Evolutionary conservation across 2,888 invertebrate genomes (phyloP).

Genomic region (Glyphotaelius pellucidus): DNA sequence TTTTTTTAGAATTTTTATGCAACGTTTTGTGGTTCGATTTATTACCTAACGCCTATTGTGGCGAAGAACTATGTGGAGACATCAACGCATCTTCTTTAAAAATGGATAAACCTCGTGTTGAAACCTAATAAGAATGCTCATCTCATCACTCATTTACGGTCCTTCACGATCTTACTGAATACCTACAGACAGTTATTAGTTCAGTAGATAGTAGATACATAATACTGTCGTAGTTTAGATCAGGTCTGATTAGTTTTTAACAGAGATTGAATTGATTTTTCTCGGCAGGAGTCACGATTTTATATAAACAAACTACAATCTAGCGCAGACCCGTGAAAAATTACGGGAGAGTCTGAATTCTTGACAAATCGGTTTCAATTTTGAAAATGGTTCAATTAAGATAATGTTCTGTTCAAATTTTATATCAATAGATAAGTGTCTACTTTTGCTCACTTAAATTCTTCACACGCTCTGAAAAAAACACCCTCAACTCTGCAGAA

Average conservation of each 20-base stretch:
- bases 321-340: no score
- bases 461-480: no score
- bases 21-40: neutral
- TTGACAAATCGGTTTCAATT: no score
- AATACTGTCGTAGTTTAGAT: neutral
- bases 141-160: neutral
- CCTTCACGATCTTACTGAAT: neutral
- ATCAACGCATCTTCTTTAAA: neutral
- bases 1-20: constrained; percentile 34
- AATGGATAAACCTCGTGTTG: neutral
- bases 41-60: neutral
- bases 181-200: neutral
- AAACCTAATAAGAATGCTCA: neutral
- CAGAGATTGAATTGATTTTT: neutral
- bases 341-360: no score
- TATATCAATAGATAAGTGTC: no score
- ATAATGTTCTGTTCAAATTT: no score
- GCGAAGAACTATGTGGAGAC: neutral
- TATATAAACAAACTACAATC: no score
- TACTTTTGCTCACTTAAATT: no score
- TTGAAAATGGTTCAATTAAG: no score
- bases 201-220: neutral
- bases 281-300: neutral
- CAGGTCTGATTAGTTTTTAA: neutral
- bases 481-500: no score